Conservation (phyloP, 2,797 vertebrate genomes). For the Erethizon dorsatum region DNA sequence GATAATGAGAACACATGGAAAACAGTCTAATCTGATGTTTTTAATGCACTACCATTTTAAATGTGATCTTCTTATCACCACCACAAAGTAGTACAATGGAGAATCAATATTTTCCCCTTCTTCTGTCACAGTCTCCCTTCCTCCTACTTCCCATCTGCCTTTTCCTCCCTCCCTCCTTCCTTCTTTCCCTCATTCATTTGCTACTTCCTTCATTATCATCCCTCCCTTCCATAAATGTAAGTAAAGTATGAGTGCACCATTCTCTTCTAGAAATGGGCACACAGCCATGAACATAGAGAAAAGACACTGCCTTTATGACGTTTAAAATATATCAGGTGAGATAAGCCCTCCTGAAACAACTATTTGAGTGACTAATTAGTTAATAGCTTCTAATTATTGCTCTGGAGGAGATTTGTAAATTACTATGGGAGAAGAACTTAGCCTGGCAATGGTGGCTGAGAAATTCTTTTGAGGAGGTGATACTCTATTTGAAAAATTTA, state of each 20-base stretch:
- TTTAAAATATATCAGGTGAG: neutral
- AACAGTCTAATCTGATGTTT: neutral
- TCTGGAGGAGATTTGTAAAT: neutral
- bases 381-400: neutral
- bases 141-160: neutral
- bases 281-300: neutral
- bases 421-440: neutral
- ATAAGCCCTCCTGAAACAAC: neutral
- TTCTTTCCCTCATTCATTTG: neutral
- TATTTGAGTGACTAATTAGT: neutral
- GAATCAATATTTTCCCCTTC: neutral
- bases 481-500: neutral
- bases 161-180: neutral
- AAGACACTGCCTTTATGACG: neutral
- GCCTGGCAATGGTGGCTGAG: neutral
- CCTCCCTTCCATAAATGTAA: neutral
- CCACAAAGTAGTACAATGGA: neutral
- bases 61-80: too few species aligned
- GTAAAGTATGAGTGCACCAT: neutral
- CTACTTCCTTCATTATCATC: neutral
- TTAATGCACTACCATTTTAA: neutral
- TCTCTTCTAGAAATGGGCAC: neutral
- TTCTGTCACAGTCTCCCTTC: neutral
- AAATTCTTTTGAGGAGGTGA: slow-evolving; percentile 1
- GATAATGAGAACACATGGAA: neutral